Evolutionary conservation across 2,888 invertebrate species (phyloP).

Genomic region (Arenicola marina): DNA sequence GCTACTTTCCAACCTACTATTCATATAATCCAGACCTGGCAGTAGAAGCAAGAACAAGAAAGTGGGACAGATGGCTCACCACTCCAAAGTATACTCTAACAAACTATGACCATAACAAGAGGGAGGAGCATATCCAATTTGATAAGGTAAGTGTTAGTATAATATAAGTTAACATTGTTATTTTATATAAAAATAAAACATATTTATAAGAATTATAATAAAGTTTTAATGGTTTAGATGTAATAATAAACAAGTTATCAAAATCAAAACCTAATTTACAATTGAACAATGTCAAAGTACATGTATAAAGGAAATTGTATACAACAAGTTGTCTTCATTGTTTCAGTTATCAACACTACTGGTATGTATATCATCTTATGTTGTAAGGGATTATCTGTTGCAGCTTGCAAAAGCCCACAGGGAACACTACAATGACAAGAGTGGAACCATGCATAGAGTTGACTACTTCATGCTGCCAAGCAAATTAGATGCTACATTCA

Average conservation of each 20-base stretch:
- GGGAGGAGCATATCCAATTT: slow-evolving; percentile 49
- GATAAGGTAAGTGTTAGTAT: slow-evolving; percentile 41
- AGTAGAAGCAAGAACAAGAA: slow-evolving; percentile 53
- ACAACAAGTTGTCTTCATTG: too few relatives aligned
- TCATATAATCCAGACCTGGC: slow-evolving; percentile 61
- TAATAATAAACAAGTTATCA: too few relatives aligned
- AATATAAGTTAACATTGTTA: neutral
- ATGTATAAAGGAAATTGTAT: too few relatives aligned
- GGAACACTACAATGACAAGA: slow-evolving; percentile 58
- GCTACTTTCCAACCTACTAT: slow-evolving; percentile 60
- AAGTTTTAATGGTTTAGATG: too few relatives aligned
- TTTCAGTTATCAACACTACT: neutral
- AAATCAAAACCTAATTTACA: neutral
- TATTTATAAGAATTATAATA: too few relatives aligned
- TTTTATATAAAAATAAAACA: neutral
- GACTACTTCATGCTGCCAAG: slow-evolving; percentile 56
- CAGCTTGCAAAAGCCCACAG: slow-evolving; percentile 57
- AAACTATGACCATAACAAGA: slow-evolving; percentile 48
- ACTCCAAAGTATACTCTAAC: slow-evolving; percentile 55
- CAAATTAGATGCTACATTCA: neutral
- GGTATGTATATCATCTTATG: neutral
- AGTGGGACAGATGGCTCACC: slow-evolving; percentile 54
- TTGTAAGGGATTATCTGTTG: slow-evolving; percentile 19
- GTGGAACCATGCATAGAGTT: slow-evolving; percentile 49
- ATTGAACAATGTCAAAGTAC: too few relatives aligned